Evolutionary conservation across 2,888 invertebrate species (phyloP), one percentile per base, ranked within the genome.

Genomic region (Campoletis raptor): DNA sequence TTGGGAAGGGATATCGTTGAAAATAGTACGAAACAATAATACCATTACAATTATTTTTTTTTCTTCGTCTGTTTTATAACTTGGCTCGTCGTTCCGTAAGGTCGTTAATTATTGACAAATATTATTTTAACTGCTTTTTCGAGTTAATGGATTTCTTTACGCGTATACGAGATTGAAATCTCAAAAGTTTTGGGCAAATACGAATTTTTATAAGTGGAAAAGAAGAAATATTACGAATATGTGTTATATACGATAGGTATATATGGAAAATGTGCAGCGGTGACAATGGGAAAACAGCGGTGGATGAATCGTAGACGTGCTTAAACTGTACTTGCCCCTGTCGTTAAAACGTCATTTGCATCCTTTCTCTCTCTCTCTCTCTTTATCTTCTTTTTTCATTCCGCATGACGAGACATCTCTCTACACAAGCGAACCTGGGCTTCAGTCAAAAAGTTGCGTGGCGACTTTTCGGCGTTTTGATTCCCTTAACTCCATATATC

Each of bases 301-400:
- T 72, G 52, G 77, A 83, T 42, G 48, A 24, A 54, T 45, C 61
- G 77, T 64, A n/a, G 73, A 83, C 66, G 42, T 61, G 37, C 72
- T 54, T 73, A 42, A 79, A 79, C 73, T 73, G 52, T 52, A 64
- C 48, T 64, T 48, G 80, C 30, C 74, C 70, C 79, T 24, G 48
- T 80, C 80, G 84, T 84, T 70, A 84, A 84, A 84, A 80, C 69
- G 70, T 84, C 79, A 80, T 84, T 80, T 84, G 80, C 66, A 42
- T 73, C 61, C 70, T 57, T 21, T 30, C 57, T 57, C 24, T 57
- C 57, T 24, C 24, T 54, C 54, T 54, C 54, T 64, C 66, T 72
- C 42, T 37, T n/a, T 52, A 5, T 70, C 64, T 72, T 30, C 37
- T 61, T 48, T 30, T 64, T 54, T 54, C 18, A 70, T 83, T 74